phyloP scores from a whole-genome alignment of 2,888 invertebrate species.

The Conus canariensis region DNA sequence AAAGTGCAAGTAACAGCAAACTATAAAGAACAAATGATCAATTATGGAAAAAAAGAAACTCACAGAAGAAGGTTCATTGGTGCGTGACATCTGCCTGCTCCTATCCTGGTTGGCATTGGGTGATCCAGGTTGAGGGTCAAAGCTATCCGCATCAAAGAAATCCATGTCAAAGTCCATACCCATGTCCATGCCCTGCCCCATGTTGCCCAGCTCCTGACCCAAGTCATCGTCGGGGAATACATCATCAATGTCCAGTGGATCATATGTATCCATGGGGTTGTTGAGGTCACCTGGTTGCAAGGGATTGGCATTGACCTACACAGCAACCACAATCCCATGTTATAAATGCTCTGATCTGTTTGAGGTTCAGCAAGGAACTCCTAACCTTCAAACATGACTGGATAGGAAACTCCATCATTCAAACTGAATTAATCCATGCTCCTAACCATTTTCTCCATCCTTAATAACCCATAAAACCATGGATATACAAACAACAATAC shows the following conservation, averaged over 20 bases:
- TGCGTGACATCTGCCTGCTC: conserved; percentile 63
- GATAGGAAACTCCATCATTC: no score
- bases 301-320: conserved; percentile 66
- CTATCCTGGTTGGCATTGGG: conserved; percentile 58
- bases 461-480: no score
- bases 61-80: conserved; percentile 59
- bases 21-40: no score
- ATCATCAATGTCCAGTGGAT: conserved; percentile 55
- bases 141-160: conserved; percentile 53
- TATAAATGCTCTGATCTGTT: not conserved
- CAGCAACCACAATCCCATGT: conserved; percentile 6
- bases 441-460: no score
- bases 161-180: conserved; percentile 62
- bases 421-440: no score
- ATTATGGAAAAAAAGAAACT: conserved; percentile 16
- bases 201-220: conserved; percentile 50
- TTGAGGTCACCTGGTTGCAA: conserved; percentile 62
- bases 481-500: no score
- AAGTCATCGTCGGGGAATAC: conserved; percentile 52
- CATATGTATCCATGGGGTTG: conserved; percentile 56
- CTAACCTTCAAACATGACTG: no score
- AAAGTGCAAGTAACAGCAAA: no score
- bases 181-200: conserved; percentile 60
- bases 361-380: not conserved
- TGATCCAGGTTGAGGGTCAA: conserved; percentile 65